Conservation (phyloP, 2,888 invertebrate genomes). For the Amphipyra berbera region DNA sequence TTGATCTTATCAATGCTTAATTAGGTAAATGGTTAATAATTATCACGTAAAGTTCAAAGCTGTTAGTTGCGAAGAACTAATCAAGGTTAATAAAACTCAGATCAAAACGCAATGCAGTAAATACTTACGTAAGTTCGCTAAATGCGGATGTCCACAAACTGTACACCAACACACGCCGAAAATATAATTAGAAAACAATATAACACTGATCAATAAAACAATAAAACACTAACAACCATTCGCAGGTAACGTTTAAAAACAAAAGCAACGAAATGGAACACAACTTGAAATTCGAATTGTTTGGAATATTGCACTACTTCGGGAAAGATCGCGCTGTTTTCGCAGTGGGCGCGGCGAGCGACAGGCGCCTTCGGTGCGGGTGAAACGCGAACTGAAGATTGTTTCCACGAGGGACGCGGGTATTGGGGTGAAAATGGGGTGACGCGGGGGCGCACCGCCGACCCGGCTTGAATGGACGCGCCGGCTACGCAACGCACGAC, state of each 20-base stretch:
- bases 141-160: conserved; percentile 71
- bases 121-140: conserved; percentile 87
- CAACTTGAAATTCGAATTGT: conserved; percentile 70
- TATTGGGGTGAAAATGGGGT: conserved; percentile 75
- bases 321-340: conserved; percentile 77
- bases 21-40: conserved; percentile 14
- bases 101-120: conserved; percentile 86
- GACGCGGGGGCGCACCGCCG: conserved; percentile 62
- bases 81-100: conserved; percentile 49
- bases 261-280: conserved; percentile 60
- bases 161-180: conserved; percentile 69
- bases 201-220: conserved; percentile 59
- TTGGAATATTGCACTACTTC: conserved; percentile 81
- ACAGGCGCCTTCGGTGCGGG: conserved; percentile 65
- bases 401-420: conserved; percentile 68
- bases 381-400: conserved; percentile 75
- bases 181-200: conserved; percentile 62
- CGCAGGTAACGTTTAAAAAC: conserved; percentile 55
- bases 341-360: conserved; percentile 51
- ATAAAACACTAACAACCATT: conserved; percentile 59
- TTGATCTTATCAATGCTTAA: conserved; percentile 15
- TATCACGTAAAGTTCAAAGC: conserved; percentile 15
- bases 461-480: conserved; percentile 70
- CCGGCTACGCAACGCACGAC: conserved; percentile 63
- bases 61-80: conserved; percentile 2